These are phyloP conservation scores for Crocidura indochinensis DNA, from an alignment of 2,797 vertebrate genomes.

Conservation along the genomic window DNA sequence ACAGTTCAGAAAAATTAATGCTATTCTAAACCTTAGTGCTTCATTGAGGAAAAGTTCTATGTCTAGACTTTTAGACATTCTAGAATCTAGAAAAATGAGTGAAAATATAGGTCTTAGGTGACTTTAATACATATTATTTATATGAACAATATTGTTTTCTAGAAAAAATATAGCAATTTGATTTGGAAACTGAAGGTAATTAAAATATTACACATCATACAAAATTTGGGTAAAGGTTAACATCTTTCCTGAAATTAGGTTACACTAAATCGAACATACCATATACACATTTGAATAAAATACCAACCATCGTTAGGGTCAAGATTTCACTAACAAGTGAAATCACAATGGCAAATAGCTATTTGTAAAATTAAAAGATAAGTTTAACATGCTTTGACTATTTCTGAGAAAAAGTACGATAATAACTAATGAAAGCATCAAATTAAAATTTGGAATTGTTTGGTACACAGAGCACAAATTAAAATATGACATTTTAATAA, in stretches of 20 bases:
- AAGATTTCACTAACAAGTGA: conserved; percentile 31
- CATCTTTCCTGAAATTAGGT: not conserved
- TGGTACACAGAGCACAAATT: conserved; percentile 68
- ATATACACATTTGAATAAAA: conserved; percentile 11
- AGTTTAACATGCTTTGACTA: conserved; percentile 61
- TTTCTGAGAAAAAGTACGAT: conserved; percentile 58
- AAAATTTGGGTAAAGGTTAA: conserved; percentile 5
- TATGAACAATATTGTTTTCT: conserved; percentile 43
- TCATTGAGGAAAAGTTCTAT: conserved; percentile 35
- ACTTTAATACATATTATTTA: conserved; percentile 60
- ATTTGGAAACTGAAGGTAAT: conserved; percentile 19
- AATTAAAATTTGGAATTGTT: conserved; percentile 76
- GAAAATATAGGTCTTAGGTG: conserved; percentile 35
- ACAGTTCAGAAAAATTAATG: conserved; percentile 48
- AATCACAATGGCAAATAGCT: conserved; percentile 20
- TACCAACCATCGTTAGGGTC: not conserved
- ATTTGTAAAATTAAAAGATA: conserved; percentile 48
- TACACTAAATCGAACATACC: not conserved
- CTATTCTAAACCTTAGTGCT: not conserved
- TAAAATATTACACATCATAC: not conserved
- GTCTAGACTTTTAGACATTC: not conserved
- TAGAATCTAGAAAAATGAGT: not conserved
- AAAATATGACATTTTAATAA: conserved; percentile 80
- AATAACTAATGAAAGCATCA: conserved; percentile 57
- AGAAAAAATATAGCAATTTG: conserved; percentile 13